A percentile compares a stretch with the other conserved stretches of the same genome.
Conservation (phyloP, 30 jellyfish, hydroid and myxozoan species). For the Aurelia sp. region DNA sequence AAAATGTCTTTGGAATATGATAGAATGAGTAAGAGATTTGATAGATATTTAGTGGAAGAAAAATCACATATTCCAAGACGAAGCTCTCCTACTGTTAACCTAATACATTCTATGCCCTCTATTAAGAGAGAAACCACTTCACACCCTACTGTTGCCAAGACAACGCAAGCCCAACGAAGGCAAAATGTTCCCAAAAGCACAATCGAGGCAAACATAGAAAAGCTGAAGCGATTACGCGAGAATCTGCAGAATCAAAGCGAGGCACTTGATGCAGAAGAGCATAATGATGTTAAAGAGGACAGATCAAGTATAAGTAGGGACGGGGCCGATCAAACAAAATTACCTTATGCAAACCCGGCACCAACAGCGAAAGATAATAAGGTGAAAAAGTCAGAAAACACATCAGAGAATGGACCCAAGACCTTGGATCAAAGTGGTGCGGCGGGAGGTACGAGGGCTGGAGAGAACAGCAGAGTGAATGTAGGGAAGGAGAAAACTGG, state of each 20-base stretch:
- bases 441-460: not conserved
- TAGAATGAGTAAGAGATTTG: slow-evolving; percentile 38
- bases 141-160: not conserved
- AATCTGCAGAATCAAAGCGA: slow-evolving; percentile 21
- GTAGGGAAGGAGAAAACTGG: not conserved
- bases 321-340: not conserved
- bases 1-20: slow-evolving; percentile 34
- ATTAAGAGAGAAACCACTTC: not conserved
- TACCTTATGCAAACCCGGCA: not conserved
- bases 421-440: not conserved
- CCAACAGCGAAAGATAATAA: not conserved
- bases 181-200: not conserved
- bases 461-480: not conserved
- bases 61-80: slow-evolving; percentile 17
- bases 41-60: slow-evolving; percentile 39
- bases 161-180: slow-evolving; percentile 6
- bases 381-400: not conserved
- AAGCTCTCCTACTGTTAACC: slow-evolving; percentile 7
- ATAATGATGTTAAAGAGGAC: not conserved
- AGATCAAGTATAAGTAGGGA: slow-evolving; percentile 9
- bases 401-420: not conserved
- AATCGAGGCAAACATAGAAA: slow-evolving; percentile 42
- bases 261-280: slow-evolving; percentile 8
- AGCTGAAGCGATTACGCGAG: slow-evolving; percentile 24
- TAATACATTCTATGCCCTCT: not conserved